phyloP scores from a whole-genome alignment of 2,797 vertebrate genomes.

The Enteromius mattozi region DNA sequence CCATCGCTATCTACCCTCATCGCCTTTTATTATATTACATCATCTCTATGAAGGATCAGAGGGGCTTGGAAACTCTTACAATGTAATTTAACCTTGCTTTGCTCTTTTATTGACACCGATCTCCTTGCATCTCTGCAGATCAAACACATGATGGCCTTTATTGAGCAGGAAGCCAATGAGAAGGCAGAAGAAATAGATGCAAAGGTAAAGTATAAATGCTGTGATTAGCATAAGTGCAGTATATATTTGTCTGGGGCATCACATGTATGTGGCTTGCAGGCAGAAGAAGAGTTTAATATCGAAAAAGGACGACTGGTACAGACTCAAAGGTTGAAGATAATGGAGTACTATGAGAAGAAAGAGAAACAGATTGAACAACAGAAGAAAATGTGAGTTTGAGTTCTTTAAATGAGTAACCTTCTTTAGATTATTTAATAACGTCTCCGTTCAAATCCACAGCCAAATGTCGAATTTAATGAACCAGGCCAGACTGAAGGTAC shows the following conservation, averaged over 20 bases:
- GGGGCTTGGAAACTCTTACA: background rate
- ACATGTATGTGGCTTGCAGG: slow-evolving; percentile 75
- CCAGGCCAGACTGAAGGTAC: slow-evolving; percentile 96
- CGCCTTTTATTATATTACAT: background rate
- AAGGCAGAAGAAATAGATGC: slow-evolving; percentile 99
- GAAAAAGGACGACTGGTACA: slow-evolving; percentile 98
- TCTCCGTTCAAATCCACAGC: slow-evolving; percentile 70
- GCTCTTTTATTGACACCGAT: slow-evolving; percentile 8
- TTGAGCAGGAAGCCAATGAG: slow-evolving; percentile 97
- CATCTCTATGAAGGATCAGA: background rate
- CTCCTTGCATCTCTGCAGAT: slow-evolving; percentile 80
- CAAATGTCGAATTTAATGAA: slow-evolving; percentile 99
- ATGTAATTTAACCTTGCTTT: background rate
- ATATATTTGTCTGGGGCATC: background rate
- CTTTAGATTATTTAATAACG: background rate
- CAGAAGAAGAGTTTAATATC: slow-evolving; percentile 99
- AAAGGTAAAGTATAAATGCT: slow-evolving; percentile 81
- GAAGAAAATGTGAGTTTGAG: slow-evolving; percentile 94
- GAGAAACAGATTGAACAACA: slow-evolving; percentile 99
- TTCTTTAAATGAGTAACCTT: background rate
- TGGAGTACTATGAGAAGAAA: slow-evolving; percentile 99
- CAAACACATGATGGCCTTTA: slow-evolving; percentile 99
- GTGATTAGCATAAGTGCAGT: no score
- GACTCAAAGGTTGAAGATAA: slow-evolving; percentile 97
- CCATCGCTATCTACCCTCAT: background rate